These are phyloP conservation scores for Oncorhynchus nerka DNA, from an alignment of 2,113 vertebrate genomes.

Conservation along the genomic window DNA sequence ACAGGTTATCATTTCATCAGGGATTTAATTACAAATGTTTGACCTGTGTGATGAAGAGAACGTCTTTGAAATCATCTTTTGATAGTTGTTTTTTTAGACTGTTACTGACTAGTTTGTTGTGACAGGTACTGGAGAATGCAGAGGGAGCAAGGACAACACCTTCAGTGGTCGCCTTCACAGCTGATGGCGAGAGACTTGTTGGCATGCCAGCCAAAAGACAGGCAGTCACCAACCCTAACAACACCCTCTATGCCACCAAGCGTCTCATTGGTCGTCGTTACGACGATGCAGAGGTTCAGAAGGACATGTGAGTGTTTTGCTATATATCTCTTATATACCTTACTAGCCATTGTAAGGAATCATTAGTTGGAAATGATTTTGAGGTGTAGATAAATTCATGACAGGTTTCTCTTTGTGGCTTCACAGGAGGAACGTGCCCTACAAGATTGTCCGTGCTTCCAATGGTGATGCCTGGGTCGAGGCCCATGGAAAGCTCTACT, in stretches of 20 bases:
- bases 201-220: constrained; percentile 98
- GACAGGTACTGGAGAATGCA: constrained; percentile 91
- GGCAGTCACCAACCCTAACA: constrained; percentile 94
- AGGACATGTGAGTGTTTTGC: constrained; percentile 86
- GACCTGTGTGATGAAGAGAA: background rate
- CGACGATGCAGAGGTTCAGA: constrained; percentile 93
- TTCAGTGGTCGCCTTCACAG: constrained; percentile 91
- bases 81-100: background rate
- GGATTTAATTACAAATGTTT: background rate
- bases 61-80: background rate
- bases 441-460: constrained; percentile 94
- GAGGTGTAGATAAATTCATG: background rate
- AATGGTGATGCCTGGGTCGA: constrained; percentile 98
- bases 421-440: constrained; percentile 92
- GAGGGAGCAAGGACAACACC: constrained; percentile 96
- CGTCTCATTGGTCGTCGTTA: constrained; percentile 93
- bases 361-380: background rate
- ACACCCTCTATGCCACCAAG: constrained; percentile 96
- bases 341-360: background rate
- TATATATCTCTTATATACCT: background rate
- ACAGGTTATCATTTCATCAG: background rate
- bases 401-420: background rate
- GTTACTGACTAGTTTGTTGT: background rate
- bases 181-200: constrained; percentile 88
- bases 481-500: constrained; percentile 95